Evolutionary conservation across 2,113 vertebrate species (phyloP).

Genomic region (Psittacus erithacus): DNA sequence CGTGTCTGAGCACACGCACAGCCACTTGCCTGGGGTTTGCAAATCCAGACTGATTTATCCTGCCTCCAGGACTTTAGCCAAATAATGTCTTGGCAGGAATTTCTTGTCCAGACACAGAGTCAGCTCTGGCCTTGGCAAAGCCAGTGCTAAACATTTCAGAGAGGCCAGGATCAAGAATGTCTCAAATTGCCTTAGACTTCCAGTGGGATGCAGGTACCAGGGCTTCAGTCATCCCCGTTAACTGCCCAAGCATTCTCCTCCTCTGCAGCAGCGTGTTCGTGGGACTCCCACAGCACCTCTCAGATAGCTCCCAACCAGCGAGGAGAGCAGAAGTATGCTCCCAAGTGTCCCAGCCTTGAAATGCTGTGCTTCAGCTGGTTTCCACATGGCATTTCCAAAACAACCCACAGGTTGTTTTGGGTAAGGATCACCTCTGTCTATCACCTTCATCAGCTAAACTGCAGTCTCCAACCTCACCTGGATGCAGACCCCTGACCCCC

Average conservation of each 20-base stretch:
- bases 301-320: fast-evolving
- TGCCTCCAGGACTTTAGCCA: constrained; percentile 38
- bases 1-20: not conserved
- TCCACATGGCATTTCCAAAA: not conserved
- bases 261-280: fast-evolving
- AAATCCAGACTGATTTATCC: constrained; percentile 36
- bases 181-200: not conserved
- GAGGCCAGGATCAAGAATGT: not conserved
- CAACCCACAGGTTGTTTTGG: fast-evolving
- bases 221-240: not conserved
- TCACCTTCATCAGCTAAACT: not conserved
- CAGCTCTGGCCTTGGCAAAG: constrained; percentile 17
- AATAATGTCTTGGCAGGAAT: constrained; percentile 29
- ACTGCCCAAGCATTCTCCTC: not conserved
- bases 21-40: not conserved
- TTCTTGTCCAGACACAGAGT: constrained; percentile 15
- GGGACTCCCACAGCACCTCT: not conserved
- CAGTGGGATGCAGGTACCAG: not conserved
- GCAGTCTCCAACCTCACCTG: not conserved
- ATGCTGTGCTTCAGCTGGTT: not conserved
- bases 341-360: not conserved
- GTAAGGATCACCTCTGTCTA: not conserved
- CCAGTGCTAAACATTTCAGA: not conserved
- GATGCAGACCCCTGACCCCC: not conserved
- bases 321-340: not conserved